Conservation (phyloP, 2,888 invertebrate genomes). For the Hydraecia micacea region DNA sequence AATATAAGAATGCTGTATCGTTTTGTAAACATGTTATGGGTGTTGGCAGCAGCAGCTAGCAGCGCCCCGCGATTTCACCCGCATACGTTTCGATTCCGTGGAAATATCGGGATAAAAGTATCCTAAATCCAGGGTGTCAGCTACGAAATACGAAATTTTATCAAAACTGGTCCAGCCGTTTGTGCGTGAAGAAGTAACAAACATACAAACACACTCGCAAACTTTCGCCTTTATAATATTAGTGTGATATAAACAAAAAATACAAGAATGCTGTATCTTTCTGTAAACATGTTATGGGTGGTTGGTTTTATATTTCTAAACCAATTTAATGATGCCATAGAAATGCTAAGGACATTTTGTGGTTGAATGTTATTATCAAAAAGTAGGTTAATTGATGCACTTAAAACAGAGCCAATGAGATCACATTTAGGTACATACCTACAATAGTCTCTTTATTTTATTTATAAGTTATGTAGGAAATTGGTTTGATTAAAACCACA, state of each 20-base stretch:
- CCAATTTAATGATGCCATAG: slow-evolving; percentile 45
- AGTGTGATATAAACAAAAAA: background rate
- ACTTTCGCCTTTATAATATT: too few species aligned
- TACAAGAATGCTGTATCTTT: background rate
- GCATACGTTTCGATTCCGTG: too few species aligned
- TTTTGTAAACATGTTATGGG: background rate
- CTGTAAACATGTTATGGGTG: background rate
- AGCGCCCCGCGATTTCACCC: too few species aligned
- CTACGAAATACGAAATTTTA: too few species aligned
- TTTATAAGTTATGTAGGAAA: background rate
- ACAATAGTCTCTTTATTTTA: background rate
- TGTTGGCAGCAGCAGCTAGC: background rate
- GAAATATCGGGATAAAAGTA: too few species aligned
- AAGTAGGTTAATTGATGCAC: slow-evolving; percentile 32
- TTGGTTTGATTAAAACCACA: background rate
- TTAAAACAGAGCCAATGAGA: slow-evolving; percentile 10
- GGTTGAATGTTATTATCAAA: slow-evolving; percentile 10
- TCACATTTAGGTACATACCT: background rate
- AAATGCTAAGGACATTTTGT: slow-evolving; percentile 35
- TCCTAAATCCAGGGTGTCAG: too few species aligned
- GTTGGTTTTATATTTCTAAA: slow-evolving; percentile 51
- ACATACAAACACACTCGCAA: too few species aligned
- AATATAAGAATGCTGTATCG: background rate
- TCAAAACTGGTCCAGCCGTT: too few species aligned
- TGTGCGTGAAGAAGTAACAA: too few species aligned